phyloP scores from a whole-genome alignment of 1,140 invertebrate genomes.

The Pantala flavescens region DNA sequence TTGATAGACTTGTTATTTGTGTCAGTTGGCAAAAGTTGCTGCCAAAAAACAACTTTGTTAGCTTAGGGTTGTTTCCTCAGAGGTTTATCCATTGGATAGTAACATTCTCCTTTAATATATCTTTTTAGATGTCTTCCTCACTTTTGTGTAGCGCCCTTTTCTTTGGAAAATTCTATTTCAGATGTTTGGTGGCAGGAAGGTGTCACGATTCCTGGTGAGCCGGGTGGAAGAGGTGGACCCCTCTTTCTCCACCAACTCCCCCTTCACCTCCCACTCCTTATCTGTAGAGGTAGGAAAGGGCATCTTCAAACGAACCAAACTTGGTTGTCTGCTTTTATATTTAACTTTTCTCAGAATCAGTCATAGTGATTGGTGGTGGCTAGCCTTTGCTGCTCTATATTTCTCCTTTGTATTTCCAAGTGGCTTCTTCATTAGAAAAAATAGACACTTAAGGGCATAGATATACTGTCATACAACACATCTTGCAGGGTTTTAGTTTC shows the following conservation, averaged over 20 bases:
- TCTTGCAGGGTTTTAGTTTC: background rate
- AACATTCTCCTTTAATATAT: too few species aligned
- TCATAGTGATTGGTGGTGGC: slow-evolving; percentile 3
- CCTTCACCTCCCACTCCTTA: background rate
- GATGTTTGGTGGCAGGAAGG: slow-evolving; percentile 19
- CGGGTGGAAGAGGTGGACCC: slow-evolving; percentile 21
- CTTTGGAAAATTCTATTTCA: background rate
- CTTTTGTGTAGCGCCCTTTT: background rate
- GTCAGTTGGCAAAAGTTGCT: too few species aligned
- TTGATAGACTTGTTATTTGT: too few species aligned
- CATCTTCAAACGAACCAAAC: background rate
- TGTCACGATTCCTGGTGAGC: slow-evolving; percentile 28
- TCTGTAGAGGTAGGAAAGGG: slow-evolving; percentile 3
- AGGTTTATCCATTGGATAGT: too few species aligned
- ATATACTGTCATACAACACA: background rate
- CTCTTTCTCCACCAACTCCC: background rate
- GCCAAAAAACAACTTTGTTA: too few species aligned
- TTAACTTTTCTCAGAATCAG: background rate
- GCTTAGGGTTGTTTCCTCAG: too few species aligned
- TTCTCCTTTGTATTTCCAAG: background rate
- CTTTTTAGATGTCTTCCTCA: too few species aligned
- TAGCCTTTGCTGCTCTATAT: background rate
- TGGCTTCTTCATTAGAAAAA: background rate
- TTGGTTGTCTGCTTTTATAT: background rate
- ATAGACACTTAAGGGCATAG: background rate